Conservation (phyloP, 1,140 invertebrate species). For the Aethina tumida region DNA sequence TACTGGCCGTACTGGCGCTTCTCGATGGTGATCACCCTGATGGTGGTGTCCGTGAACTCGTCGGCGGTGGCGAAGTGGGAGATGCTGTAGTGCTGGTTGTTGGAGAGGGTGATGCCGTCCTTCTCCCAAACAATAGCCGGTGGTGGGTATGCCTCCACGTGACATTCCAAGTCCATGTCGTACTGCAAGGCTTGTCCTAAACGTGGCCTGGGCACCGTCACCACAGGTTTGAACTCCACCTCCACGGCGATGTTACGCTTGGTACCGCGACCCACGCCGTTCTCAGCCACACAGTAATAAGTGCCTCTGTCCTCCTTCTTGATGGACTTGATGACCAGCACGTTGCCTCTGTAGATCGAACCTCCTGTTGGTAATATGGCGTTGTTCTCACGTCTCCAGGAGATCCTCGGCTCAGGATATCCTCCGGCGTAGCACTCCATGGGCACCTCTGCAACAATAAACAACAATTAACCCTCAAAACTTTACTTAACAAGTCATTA, state of each 20-base stretch:
- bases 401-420: constrained; percentile 71
- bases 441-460: constrained; percentile 53
- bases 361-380: constrained; percentile 82
- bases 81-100: constrained; percentile 77
- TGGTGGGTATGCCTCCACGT: constrained; percentile 85
- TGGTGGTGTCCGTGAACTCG: constrained; percentile 80
- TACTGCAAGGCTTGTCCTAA: constrained; percentile 82
- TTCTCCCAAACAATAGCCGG: constrained; percentile 82
- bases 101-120: constrained; percentile 66
- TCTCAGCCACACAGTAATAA: constrained; percentile 90
- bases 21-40: constrained; percentile 77
- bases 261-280: constrained; percentile 76
- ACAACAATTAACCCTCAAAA: constrained; percentile 7
- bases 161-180: constrained; percentile 87
- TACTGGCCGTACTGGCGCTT: constrained; percentile 83
- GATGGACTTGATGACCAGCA: constrained; percentile 69
- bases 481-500: too few relatives aligned
- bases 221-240: constrained; percentile 79
- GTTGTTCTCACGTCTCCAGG: constrained; percentile 88
- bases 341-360: constrained; percentile 71
- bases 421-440: constrained; percentile 83
- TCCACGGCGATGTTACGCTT: constrained; percentile 80
- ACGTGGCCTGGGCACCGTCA: constrained; percentile 68
- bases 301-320: constrained; percentile 83
- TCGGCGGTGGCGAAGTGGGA: constrained; percentile 84